These are phyloP conservation scores for Sitta europaea DNA, from an alignment of 2,113 vertebrate species.

Conservation along the genomic window DNA sequence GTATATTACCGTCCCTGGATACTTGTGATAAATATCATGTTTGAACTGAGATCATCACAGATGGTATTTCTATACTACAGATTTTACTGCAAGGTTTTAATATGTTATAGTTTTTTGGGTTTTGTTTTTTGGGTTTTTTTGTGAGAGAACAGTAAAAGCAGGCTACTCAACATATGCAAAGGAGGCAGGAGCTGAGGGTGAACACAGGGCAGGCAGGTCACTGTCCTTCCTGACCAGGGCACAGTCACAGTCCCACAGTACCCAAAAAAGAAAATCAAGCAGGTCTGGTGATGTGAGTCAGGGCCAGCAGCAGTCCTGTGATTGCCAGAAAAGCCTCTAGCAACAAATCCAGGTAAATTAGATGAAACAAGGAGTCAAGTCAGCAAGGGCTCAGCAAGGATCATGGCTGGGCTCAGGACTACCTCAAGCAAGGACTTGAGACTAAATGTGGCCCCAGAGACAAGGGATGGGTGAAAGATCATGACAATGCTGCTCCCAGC, in stretches of 20 bases:
- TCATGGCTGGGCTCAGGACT: accelerated
- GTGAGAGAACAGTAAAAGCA: not conserved
- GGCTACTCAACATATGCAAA: accelerated
- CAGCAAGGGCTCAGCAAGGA: not conserved
- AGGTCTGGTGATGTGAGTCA: not conserved
- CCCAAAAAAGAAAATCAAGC: accelerated
- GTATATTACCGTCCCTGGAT: not conserved
- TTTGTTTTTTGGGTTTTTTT: not conserved
- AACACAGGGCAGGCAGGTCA: not conserved
- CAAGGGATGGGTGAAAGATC: not conserved
- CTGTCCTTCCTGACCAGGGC: not conserved
- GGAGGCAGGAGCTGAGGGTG: not conserved
- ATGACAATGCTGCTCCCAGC: not conserved
- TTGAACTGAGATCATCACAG: not conserved
- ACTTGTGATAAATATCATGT: not conserved
- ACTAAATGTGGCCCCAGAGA: not conserved
- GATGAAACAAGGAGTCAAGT: not conserved
- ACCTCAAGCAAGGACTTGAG: not conserved
- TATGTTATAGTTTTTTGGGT: not conserved
- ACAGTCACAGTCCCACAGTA: not conserved
- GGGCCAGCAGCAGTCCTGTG: not conserved
- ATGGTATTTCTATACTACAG: not conserved
- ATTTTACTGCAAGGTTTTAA: not conserved
- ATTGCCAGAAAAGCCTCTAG: not conserved
- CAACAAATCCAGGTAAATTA: not conserved